Base-by-base conservation (phyloP, 2,797 vertebrate species). In the Pangasius djambal region DNA sequence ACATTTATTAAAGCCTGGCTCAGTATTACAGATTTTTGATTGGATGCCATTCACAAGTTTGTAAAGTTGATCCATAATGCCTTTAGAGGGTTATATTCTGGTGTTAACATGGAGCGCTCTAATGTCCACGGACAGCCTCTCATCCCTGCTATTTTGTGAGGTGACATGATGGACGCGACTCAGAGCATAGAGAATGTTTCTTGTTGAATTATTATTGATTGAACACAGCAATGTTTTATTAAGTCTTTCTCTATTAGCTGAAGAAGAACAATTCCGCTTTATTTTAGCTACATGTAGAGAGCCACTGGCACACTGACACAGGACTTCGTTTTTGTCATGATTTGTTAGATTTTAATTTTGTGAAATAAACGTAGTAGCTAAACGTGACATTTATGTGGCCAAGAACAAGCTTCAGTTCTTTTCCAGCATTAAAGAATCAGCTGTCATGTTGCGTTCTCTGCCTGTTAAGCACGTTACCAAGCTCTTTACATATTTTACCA, bases 31-130 rank as follows among this genome's bases (percentile, higher is more conserved):
- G 79, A 81, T 86, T 89, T 85, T 31, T 86, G 74, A 90, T 86
- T 89, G 72, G 72, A 89, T 91, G 81, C 75, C 37, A 3, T 90
- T 90, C 61, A 78, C 83, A 40, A 67, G 81, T 90, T 81, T 90
- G 75, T 77, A 61, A 40, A 74, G 70, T 40, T 34, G 55, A 69
- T 37, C 77, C 22, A 16, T 63, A 72, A 22, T 3, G 63, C 3
- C 40, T 70, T 78, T 84, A 50, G 22, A 48, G 0, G 20, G 77
- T 28, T 69, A 25, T 81, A 22, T 63, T 63, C 59, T 83, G 85
- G 65, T 83, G 79, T 88, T 59, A 90, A 87, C 83, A 67, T 59
- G 44, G 34, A 31, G 12, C 5, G 5, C 34, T 84, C 13, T 87
- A 81, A 89, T 89, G 70, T 70, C 34, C 31, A 18, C 13, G 10